A percentile compares a stretch with the other conserved stretches of the same genome.
These are phyloP conservation scores for Esperia sulphurella DNA, from an alignment of 2,888 invertebrate species.

Conservation along the genomic window DNA sequence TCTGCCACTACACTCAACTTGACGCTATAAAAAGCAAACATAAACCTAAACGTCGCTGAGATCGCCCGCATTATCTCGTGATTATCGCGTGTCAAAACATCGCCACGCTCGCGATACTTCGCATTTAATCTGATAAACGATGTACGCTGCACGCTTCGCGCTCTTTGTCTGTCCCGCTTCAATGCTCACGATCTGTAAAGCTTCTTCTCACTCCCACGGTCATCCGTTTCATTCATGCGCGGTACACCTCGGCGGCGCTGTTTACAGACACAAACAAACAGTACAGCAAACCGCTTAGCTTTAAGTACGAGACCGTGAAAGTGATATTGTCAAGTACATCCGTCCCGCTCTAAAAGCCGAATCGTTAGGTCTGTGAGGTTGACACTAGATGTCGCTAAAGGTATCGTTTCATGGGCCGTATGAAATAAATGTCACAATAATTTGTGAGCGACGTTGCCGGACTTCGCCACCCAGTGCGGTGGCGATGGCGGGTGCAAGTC, in stretches of 20 bases:
- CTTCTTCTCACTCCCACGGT: conserved; percentile 52
- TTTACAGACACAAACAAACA: conserved; percentile 80
- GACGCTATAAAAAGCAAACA: conserved; percentile 73
- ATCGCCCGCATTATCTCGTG: conserved; percentile 79
- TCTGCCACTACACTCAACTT: conserved; percentile 48
- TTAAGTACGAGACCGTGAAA: conserved; percentile 78
- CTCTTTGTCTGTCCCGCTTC: conserved; percentile 48
- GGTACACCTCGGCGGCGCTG: conserved; percentile 74
- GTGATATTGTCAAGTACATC: conserved; percentile 75
- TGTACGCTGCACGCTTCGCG: conserved; percentile 77
- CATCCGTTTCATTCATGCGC: conserved; percentile 80
- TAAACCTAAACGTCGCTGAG: conserved; percentile 75
- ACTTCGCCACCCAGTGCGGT: conserved; percentile 71
- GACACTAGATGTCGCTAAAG: conserved; percentile 67
- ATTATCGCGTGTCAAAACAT: conserved; percentile 81
- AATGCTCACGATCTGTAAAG: conserved; percentile 24
- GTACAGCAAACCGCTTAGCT: conserved; percentile 79
- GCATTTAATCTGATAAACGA: conserved; percentile 81
- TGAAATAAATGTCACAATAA: conserved; percentile 72
- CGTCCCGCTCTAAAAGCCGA: conserved; percentile 69
- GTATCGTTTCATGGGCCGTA: conserved; percentile 48
- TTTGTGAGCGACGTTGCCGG: conserved; percentile 77
- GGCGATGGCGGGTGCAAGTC: conserved; percentile 64
- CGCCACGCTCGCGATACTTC: conserved; percentile 80
- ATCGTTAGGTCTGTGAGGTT: conserved; percentile 33